Evolutionary conservation across 2,888 invertebrate species (phyloP), one percentile per base, ranked within the genome.

Genomic region (Caradrina clavipalpis): DNA sequence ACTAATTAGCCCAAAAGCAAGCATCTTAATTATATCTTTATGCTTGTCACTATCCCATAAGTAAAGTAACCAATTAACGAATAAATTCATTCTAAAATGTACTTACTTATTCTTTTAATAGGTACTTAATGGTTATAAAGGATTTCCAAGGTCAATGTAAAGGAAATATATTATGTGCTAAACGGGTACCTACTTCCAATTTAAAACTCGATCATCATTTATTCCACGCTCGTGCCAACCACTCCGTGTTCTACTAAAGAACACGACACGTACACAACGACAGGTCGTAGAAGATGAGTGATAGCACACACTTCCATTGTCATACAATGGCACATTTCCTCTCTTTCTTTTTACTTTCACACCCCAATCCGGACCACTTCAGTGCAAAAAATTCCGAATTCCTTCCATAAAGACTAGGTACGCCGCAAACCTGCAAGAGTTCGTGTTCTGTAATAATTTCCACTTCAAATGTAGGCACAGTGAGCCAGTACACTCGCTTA

Each of bases 401-500:
- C 57, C 69, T 64, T 59, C 58, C 60, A 58, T 72, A 69, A 79
- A 64, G 56, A 54, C 63, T 63, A 72, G 67, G 57, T 79, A 50
- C 59, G 69, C 65, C 75, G 26, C 64, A 68, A 45, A 51, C 57
- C 54, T 35, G 49, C 22, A 42, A 58, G 61, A 51, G 78, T 79
- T 70, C 69, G 82, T 80, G 74, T 86, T 79, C 78, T 76, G 78
- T 76, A 85, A 83, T 79, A 78, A 77, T 79, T 78, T 66, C 76
- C 76, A 79, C 78, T 85, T 76, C 78, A 73, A 81, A 78, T 83
- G 83, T 86, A 85, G 83, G 82, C 74, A 82, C 78, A 76, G 73
- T 76, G 77, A 73, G 75, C 78, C 77, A 85, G 87, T 85, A 85
- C 85, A 87, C 86, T 89, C 88, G 87, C 86, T 90, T 88, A 90